Percentiles rank a stretch among this genome's conserved stretches.
These are phyloP conservation scores for Mechanitis mazaeus DNA, from an alignment of 2,888 invertebrate species.

Conservation along the genomic window DNA sequence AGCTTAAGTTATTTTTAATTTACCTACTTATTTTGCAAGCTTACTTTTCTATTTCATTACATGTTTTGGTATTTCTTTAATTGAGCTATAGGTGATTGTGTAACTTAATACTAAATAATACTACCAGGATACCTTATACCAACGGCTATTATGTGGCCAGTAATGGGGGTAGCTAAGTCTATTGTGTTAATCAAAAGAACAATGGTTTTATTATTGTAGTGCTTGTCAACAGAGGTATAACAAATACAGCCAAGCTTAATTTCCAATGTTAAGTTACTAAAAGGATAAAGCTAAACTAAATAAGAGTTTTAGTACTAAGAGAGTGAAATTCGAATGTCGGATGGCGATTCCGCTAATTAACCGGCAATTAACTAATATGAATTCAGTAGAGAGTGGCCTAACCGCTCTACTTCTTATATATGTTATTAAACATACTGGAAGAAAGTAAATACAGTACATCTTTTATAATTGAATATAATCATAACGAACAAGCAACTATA, in stretches of 20 bases:
- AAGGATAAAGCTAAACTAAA: not conserved
- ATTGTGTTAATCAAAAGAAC: conserved; percentile 23
- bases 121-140: conserved; percentile 31
- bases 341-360: conserved; percentile 59
- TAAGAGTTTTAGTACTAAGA: conserved; percentile 38
- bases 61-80: no score
- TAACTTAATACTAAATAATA: conserved; percentile 7
- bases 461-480: conserved; percentile 2
- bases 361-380: conserved; percentile 65
- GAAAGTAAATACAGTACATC: conserved; percentile 60
- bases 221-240: conserved; percentile 1
- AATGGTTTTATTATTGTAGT: conserved; percentile 15
- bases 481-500: not conserved
- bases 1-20: not conserved
- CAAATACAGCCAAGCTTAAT: no score
- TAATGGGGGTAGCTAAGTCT: conserved; percentile 23
- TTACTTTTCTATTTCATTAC: no score
- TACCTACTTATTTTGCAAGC: no score
- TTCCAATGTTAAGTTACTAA: not conserved
- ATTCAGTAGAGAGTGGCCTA: conserved; percentile 69
- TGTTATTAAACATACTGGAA: conserved; percentile 52
- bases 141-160: conserved; percentile 30
- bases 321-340: conserved; percentile 56
- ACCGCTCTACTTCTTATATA: conserved; percentile 74
- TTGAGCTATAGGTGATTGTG: not conserved